Evolutionary conservation across 1,140 invertebrate species (phyloP), one percentile per base, ranked within the genome.

Genomic region (Eufriesea mexicana): DNA sequence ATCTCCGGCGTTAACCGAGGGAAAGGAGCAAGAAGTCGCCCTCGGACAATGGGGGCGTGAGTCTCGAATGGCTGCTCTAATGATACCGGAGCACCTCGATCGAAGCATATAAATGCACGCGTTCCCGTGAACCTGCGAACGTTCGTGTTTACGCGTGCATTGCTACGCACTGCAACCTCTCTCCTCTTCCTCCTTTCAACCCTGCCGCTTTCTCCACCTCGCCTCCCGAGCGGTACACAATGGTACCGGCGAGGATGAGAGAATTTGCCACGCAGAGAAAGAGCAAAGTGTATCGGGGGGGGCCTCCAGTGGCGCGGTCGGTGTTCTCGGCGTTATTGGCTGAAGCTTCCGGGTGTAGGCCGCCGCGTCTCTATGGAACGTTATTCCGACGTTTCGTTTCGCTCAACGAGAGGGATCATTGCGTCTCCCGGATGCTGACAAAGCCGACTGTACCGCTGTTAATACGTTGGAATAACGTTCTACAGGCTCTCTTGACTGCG

Each of bases 41-140:
- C 83, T 86, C 77, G 86, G 87, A 91, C 87, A 90, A 90, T 88
- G 86, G 84, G 83, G 84, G 85, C 86, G 86, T 91, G 80, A 89
- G 89, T 91, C 87, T 90, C 91, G 88, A 89, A 89, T 86, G 74
- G 87, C 83, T 72, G 73, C 79, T 90, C 85, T 91, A 92, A 91
- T 91, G 89, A 91, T 90, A 88, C 80, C 86, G 82, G 81, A 88
- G 71, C 84, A 86, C 74, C 68, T 88, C 84, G 62, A 74, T 86
- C 80, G 35, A 16, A 59, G 61, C 73, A 10, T 67, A 67, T 51
- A 67, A 73, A 75, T 45, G 47, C 79, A 45, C 14, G 28, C 70
- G 25, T 18, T 6, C 42, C 20, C 23, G 61, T 55, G 25, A 81
- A 80, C 28, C 70, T 73, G 79, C 45, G 59, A 66, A 80, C 79